These are phyloP conservation scores for Bos javanicus DNA, from an alignment of 2,113 vertebrate genomes.

Conservation along the genomic window DNA sequence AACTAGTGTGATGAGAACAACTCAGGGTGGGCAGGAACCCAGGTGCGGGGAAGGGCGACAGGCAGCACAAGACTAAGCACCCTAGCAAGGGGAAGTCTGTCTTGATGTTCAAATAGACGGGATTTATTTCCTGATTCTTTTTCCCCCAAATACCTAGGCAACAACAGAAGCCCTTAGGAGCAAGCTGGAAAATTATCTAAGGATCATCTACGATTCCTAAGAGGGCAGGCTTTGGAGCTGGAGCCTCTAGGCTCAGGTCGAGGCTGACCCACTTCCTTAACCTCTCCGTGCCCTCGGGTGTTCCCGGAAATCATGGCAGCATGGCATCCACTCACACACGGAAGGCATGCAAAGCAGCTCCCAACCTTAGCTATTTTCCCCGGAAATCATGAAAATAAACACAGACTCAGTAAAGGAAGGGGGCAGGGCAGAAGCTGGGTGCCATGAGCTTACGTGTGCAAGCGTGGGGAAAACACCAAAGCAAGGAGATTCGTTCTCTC, in stretches of 20 bases:
- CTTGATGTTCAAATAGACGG: not conserved
- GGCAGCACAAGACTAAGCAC: not conserved
- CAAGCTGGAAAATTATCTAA: not conserved
- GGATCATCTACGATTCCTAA: not conserved
- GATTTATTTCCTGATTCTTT: not conserved
- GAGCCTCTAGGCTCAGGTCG: not conserved
- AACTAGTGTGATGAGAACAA: no score
- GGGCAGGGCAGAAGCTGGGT: not conserved
- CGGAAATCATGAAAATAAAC: not conserved
- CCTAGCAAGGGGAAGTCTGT: not conserved
- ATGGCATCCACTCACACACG: not conserved
- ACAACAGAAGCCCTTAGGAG: not conserved
- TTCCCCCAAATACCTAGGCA: not conserved
- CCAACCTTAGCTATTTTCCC: not conserved
- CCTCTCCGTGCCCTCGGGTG: not conserved
- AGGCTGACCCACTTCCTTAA: not conserved
- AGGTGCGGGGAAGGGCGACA: accelerated
- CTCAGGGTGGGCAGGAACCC: conserved; percentile 56
- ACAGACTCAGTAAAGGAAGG: accelerated
- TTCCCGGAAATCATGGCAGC: not conserved
- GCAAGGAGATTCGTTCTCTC: not conserved
- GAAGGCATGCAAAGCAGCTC: not conserved
- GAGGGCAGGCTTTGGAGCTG: not conserved
- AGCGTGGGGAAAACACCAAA: accelerated
- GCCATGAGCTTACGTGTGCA: accelerated